Evolutionary conservation across 2,113 vertebrate genomes (phyloP).

Genomic region (Chaetura pelagica): DNA sequence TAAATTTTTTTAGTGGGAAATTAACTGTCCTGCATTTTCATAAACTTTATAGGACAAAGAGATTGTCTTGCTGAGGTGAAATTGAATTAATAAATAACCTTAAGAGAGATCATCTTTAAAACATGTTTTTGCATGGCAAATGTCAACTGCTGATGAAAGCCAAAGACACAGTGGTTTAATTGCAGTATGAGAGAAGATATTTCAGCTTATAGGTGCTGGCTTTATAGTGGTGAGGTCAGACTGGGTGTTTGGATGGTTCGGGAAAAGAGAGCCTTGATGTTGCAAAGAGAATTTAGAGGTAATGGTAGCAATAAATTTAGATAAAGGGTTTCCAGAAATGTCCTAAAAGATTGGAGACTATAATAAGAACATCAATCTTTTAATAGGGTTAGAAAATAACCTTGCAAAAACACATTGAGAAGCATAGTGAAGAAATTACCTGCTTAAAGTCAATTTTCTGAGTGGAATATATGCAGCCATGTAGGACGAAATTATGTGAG

Average conservation of each 20-base stretch:
- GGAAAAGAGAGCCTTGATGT: background rate
- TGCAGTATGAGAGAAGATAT: background rate
- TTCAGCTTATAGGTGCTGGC: background rate
- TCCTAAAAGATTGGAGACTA: background rate
- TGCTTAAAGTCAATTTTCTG: background rate
- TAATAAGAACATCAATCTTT: background rate
- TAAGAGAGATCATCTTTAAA: background rate
- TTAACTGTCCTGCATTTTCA: background rate
- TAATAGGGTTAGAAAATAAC: background rate
- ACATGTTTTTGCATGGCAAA: background rate
- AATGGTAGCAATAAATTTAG: background rate
- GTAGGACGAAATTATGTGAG: background rate
- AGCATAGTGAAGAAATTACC: background rate
- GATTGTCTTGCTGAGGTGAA: background rate
- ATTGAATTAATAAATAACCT: background rate
- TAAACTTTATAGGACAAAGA: background rate
- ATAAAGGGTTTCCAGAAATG: background rate
- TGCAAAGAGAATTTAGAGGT: background rate
- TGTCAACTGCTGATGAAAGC: background rate
- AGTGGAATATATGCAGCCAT: background rate
- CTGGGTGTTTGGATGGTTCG: background rate
- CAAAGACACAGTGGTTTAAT: background rate
- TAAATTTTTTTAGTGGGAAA: background rate
- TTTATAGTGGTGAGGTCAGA: fast-evolving
- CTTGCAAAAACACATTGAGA: background rate